Evolutionary conservation across 2,113 vertebrate genomes (phyloP), one percentile per base, ranked within the genome.

Genomic region (Lepus europaeus): DNA sequence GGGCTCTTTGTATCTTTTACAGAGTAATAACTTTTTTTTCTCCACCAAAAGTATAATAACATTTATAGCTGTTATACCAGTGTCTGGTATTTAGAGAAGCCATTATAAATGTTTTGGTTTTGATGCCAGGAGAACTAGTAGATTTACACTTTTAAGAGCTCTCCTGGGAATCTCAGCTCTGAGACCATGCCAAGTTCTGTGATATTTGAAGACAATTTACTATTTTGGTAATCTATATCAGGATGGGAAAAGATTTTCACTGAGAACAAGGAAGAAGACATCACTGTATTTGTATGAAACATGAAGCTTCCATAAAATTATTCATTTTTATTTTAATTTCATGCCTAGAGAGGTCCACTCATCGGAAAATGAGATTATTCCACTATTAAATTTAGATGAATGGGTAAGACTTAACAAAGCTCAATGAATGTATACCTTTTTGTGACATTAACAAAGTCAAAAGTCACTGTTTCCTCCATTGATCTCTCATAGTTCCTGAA

Each of bases 291-390:
- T 95, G 82, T 10, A 66, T 63, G 27, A 90, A 92, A 91, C 61
- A 91, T 16, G 49, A 93, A 83, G 9, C 31, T 90, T 61, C 53
- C 76, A 53, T 77, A 74, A 95, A 95, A 95, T 93, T 91, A 53
- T 23, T 89, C 61, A 95, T 93, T 23, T 86, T 95, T 79, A 90
- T 95, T 96, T 94, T 92, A 89, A 96, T 95, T 92, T 91, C 83
- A 94, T 93, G 85, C 89, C 56, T 89, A 79, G 23, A 95, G 74
- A 93, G 61, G 45, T 91, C 33, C 79, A 81, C 61, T 96, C 94
- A 78, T 5, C 95, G 9, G 89, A 94, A 95, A 95, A 95, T 59
- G 64, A 68, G 45, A 89, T 96, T 94, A 95, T 95, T 96, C 66
- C 92, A 64, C 88, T 92, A 95, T 51, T 69, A 77, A 82, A 95